phyloP scores from a whole-genome alignment of 2,888 invertebrate genomes.

The Caenorhabditis sp. region DNA sequence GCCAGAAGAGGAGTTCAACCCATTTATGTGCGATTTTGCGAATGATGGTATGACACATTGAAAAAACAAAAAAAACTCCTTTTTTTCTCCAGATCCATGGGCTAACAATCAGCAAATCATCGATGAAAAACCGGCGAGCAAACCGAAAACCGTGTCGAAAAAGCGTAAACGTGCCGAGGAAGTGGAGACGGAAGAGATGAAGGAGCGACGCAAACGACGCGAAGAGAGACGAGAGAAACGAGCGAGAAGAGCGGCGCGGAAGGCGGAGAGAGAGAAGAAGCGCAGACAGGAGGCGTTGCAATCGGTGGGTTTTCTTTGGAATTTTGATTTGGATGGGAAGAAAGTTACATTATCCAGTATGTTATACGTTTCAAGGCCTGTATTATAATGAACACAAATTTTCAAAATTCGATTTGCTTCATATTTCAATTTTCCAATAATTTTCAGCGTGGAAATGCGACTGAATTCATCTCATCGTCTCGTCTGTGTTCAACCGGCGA shows the following conservation, averaged over 20 bases:
- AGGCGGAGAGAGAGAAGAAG: conserved; percentile 75
- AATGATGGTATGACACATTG: conserved; percentile 62
- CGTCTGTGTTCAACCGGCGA: conserved; percentile 48
- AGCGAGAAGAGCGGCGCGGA: conserved; percentile 36
- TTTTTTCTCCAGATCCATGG: conserved; percentile 79
- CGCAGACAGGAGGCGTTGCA: conserved; percentile 66
- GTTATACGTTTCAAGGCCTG: too few species aligned
- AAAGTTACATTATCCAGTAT: too few species aligned
- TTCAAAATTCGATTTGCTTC: too few species aligned
- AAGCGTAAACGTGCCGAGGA: conserved; percentile 33
- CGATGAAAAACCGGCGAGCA: conserved; percentile 74
- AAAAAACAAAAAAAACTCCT: too few species aligned
- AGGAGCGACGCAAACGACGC: conserved; percentile 76
- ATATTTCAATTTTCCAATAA: too few species aligned
- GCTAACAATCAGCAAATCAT: conserved; percentile 72
- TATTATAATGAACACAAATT: too few species aligned
- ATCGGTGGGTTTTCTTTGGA: conserved; percentile 14
- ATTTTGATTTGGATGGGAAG: too few species aligned
- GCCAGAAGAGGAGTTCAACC: conserved; percentile 84
- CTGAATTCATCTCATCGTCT: conserved; percentile 61
- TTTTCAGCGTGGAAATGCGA: conserved; percentile 52
- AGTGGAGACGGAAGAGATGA: conserved; percentile 65
- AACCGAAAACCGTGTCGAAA: conserved; percentile 37
- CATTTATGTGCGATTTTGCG: conserved; percentile 81
- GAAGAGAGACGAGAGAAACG: conserved; percentile 74